Percentiles rank a stretch among this genome's conserved stretches.
These are phyloP conservation scores for Pseudochirops cupreus DNA, from an alignment of 2,797 vertebrate species.

Conservation along the genomic window DNA sequence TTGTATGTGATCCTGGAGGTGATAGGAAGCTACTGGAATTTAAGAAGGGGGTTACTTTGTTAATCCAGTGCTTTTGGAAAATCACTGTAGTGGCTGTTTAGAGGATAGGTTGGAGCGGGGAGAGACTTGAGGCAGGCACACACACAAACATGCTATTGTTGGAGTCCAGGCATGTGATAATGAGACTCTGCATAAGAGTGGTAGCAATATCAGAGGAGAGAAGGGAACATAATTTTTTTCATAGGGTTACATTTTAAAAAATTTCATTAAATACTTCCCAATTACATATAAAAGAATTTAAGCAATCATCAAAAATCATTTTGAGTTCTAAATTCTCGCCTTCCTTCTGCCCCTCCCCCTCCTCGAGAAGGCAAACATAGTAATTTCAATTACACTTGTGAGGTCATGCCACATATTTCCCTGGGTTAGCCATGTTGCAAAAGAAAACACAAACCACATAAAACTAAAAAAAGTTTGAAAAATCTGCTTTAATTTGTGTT, in stretches of 20 bases:
- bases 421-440: no score
- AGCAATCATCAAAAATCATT: neutral
- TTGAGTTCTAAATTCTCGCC: neutral
- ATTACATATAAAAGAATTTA: neutral
- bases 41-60: neutral
- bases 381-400: no score
- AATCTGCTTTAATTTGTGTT: no score
- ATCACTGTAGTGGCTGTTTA: neutral
- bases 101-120: no score
- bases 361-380: no score
- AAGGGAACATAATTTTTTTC: neutral
- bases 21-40: neutral
- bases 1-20: neutral
- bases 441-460: no score
- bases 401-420: no score
- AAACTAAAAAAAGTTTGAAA: no score
- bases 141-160: neutral
- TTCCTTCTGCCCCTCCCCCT: neutral
- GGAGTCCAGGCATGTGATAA: neutral
- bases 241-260: neutral
- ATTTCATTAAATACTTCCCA: neutral
- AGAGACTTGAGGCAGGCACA: neutral
- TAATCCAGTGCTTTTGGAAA: neutral
- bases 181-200: neutral
- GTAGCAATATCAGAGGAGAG: neutral